Evolutionary conservation across 2,888 invertebrate species (phyloP).

Genomic region (Caenorhabditis sp.): DNA sequence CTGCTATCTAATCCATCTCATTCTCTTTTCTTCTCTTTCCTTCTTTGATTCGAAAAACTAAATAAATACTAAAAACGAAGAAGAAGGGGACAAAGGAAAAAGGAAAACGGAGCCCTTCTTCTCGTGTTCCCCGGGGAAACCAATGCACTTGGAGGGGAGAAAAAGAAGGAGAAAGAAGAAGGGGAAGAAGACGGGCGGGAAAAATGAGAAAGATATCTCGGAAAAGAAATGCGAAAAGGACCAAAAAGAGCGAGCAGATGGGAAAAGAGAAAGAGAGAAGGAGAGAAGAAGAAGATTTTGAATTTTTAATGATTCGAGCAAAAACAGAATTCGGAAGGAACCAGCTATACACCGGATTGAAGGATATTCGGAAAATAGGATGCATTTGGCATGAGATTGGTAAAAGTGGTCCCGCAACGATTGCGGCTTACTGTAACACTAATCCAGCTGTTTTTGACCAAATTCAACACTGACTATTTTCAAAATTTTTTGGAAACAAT

Average conservation of each 20-base stretch:
- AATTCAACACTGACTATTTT: no score
- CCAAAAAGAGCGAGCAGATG: not conserved
- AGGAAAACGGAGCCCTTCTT: conserved; percentile 14
- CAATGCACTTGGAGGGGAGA: not conserved
- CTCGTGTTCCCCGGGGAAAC: conserved; percentile 62
- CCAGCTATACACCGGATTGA: no score
- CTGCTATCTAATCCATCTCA: not conserved
- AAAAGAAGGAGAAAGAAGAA: not conserved
- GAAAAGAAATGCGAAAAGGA: not conserved
- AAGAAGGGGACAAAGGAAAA: not conserved
- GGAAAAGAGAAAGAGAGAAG: conserved; percentile 6
- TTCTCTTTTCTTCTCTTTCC: not conserved
- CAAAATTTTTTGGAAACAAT: no score
- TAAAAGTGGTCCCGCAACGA: no score
- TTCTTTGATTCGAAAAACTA: no score
- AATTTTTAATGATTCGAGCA: no score
- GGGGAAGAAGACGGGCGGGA: not conserved
- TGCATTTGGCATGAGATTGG: no score
- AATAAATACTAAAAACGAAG: conserved; percentile 2
- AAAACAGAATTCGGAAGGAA: no score
- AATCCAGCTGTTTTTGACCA: no score
- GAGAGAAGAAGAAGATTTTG: no score
- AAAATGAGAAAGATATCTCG: not conserved
- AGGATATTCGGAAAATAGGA: no score
- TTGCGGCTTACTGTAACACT: no score